Base-by-base conservation (phyloP, 2,888 invertebrate species). In the Meandrusa payeni region DNA sequence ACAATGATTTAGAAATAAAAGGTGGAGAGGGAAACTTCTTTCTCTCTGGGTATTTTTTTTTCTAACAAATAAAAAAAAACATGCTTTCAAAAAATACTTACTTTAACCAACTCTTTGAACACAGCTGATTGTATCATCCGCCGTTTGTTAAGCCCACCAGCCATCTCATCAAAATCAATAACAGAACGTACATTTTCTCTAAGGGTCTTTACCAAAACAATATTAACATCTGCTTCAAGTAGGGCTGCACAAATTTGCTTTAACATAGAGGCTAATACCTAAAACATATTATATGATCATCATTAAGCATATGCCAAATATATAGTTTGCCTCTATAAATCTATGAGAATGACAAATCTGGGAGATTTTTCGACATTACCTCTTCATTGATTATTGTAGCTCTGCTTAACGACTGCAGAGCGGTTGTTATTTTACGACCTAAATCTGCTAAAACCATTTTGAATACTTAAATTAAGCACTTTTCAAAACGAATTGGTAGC, bases 161-260 rank as follows among this genome's bases (percentile, higher is more conserved):
- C 98, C 97, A 99, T 99, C 76, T 99, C 99, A 70, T 99, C 99
- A 81, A 99, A 99, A 82, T 99, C 98, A 76, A 99, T 99, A 51
- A 97, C 97, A 31, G 95, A 92, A 44, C 97, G 92, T 15, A 99
- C 98, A 97, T 99, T 99, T 86, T 99, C 98, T 54, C 98, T 91
- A 26, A 99, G 89, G 76, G 96, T 94, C 81, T 98, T 98, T 0
- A 99, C 99, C 57, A 99, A 89, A 59, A 94, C 92, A 58, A 99
- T 97, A 83, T 99, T 99, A 27, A 95, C 95, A 91, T 99, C 99
- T 59, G 99, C 97, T 89, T 99, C 99, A 48, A 99, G 89, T 46
- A 99, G 89, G 9, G 99, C 99, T 47, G 96, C 94, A 77, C 98
- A 98, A 71, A 99, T 97, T 85, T 99, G 98, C 85, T 99, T 99